phyloP scores from a whole-genome alignment of 1,140 invertebrate genomes.

The Eueides isabella region DNA sequence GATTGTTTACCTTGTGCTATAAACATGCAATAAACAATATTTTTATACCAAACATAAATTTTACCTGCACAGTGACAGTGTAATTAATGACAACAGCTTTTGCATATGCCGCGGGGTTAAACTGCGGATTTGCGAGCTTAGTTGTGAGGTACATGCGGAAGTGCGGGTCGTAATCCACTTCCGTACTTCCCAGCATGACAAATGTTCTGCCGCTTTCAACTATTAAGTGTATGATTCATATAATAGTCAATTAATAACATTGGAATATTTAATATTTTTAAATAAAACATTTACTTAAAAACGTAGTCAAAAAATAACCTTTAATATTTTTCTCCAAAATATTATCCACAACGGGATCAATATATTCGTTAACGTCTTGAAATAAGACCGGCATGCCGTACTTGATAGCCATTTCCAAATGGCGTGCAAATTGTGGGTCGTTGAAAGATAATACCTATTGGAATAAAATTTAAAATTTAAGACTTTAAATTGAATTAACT shows the following conservation, averaged over 20 bases:
- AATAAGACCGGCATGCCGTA: conserved; percentile 93
- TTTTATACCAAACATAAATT: neutral
- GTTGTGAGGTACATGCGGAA: conserved; percentile 95
- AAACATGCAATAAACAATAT: neutral
- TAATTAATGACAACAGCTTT: conserved; percentile 95
- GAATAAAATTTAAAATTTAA: conserved; percentile 17
- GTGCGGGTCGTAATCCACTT: conserved; percentile 93
- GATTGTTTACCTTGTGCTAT: no score
- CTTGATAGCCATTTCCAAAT: conserved; percentile 93
- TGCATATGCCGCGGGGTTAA: conserved; percentile 92
- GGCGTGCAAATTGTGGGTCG: conserved; percentile 92
- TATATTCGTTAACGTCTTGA: conserved; percentile 94
- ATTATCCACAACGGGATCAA: conserved; percentile 95
- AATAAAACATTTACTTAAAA: neutral
- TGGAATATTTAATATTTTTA: no score
- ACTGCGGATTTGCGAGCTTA: conserved; percentile 93
- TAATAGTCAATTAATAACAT: no score
- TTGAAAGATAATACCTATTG: conserved; percentile 88
- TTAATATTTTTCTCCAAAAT: conserved; percentile 94
- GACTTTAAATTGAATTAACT: neutral
- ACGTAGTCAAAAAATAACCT: conserved; percentile 73
- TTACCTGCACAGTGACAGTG: conserved; percentile 90
- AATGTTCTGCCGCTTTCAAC: conserved; percentile 88
- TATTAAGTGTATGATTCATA: conserved; percentile 54
- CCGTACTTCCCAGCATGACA: conserved; percentile 92